Conservation (phyloP, 2,797 vertebrate genomes). For the Aphelocoma californica region DNA sequence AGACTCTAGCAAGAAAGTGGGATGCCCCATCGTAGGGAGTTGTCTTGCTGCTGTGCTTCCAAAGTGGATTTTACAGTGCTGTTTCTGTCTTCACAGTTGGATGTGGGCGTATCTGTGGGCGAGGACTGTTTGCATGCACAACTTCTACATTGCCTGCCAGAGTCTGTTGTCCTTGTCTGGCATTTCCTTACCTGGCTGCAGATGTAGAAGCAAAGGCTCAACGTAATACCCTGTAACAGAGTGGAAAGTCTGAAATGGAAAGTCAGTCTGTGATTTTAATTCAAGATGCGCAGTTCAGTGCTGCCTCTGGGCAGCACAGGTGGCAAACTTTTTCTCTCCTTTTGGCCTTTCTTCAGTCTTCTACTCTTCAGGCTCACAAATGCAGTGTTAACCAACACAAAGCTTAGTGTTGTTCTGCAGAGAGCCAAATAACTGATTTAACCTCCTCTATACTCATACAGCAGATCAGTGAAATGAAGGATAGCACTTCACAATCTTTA, state of each 20-base stretch:
- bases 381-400: not conserved
- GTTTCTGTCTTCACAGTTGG: not conserved
- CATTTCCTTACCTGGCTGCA: not conserved
- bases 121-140: not conserved
- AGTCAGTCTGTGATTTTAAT: not conserved
- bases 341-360: not conserved
- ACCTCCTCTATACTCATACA: not conserved
- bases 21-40: not conserved
- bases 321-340: not conserved
- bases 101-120: rapidly evolving
- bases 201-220: not conserved
- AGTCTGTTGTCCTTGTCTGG: not conserved
- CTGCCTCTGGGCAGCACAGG: not conserved
- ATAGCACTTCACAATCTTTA: not conserved
- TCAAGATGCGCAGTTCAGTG: not conserved
- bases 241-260: not conserved
- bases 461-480: not conserved
- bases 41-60: not conserved
- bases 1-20: not conserved
- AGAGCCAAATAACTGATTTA: not conserved
- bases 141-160: not conserved
- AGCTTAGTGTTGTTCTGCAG: not conserved
- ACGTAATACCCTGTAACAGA: rapidly evolving
- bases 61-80: not conserved
- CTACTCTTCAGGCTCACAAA: not conserved